These are phyloP conservation scores for Tipula helvola DNA, from an alignment of 2,888 invertebrate genomes.

Conservation along the genomic window DNA sequence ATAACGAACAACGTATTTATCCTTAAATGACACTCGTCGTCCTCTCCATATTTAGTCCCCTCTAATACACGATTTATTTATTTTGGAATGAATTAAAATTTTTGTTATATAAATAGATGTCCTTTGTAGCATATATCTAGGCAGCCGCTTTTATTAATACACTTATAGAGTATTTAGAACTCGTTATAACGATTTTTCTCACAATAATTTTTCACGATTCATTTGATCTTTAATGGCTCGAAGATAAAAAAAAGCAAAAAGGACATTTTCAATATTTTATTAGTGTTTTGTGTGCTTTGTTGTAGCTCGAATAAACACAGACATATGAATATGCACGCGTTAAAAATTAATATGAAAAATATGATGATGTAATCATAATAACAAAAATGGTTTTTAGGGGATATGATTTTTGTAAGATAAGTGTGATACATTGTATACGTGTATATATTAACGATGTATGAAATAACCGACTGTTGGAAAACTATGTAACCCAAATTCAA, in stretches of 20 bases:
- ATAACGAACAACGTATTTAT: background rate
- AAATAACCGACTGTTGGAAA: background rate
- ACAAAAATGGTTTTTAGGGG: background rate
- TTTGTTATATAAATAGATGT: background rate
- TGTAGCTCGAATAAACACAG: background rate
- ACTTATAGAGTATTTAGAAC: background rate
- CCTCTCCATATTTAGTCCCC: background rate
- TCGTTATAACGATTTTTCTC: constrained; percentile 7
- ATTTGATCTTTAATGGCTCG: constrained; percentile 7
- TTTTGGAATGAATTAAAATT: background rate
- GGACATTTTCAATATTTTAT: constrained; percentile 4
- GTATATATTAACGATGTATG: background rate
- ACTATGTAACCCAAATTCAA: background rate
- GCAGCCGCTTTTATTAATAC: background rate
- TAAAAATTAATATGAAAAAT: background rate
- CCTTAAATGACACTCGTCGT: background rate
- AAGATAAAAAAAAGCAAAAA: background rate
- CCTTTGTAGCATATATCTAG: background rate
- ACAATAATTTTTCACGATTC: constrained; percentile 10
- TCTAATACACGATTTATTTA: background rate
- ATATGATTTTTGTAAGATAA: background rate
- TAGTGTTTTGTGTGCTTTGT: background rate
- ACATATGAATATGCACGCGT: background rate
- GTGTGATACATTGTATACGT: background rate
- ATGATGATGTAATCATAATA: background rate